A percentile compares a stretch with the other conserved stretches of the same genome.
Evolutionary conservation across 2,888 invertebrate genomes (phyloP).

Genomic region (Latrodectus elegans): DNA sequence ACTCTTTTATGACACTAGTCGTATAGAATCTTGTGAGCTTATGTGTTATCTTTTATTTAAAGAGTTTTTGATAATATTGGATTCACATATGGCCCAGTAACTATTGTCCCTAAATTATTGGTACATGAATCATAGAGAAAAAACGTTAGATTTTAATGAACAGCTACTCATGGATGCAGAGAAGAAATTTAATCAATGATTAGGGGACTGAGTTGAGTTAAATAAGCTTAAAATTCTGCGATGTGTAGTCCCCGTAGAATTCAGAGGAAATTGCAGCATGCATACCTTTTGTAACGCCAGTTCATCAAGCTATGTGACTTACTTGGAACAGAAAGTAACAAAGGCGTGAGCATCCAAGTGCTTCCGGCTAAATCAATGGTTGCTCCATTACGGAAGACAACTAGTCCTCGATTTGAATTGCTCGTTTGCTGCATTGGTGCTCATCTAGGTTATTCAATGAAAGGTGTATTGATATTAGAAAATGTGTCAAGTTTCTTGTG

Average conservation of each 20-base stretch:
- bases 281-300: neutral
- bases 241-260: too few relatives aligned
- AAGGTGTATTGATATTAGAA: too few relatives aligned
- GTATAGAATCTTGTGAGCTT: neutral
- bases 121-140: neutral
- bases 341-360: too few relatives aligned
- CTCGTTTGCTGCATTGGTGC: too few relatives aligned
- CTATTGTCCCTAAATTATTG: constrained; percentile 20
- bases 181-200: neutral
- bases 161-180: neutral
- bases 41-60: constrained; percentile 6
- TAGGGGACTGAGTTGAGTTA: neutral
- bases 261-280: neutral
- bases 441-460: too few relatives aligned
- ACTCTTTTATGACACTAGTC: neutral
- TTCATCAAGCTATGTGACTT: too few relatives aligned
- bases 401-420: too few relatives aligned
- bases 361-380: too few relatives aligned
- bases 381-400: too few relatives aligned
- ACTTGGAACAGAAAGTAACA: too few relatives aligned
- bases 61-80: constrained; percentile 16
- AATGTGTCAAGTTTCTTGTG: too few relatives aligned
- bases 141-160: neutral
- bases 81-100: constrained; percentile 1
- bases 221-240: too few relatives aligned